Conservation (phyloP, 2,797 vertebrate species). For the Taenioides sp. region DNA sequence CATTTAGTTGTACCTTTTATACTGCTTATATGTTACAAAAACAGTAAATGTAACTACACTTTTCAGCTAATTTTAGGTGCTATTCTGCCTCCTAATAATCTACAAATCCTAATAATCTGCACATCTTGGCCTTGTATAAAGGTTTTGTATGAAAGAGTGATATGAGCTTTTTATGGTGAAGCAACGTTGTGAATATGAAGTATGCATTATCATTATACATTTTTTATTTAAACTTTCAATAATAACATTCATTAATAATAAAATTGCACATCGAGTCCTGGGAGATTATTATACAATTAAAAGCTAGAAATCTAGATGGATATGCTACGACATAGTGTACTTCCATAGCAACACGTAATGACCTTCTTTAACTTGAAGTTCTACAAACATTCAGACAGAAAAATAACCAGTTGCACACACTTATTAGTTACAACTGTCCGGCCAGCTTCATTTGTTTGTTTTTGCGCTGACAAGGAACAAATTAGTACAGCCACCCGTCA, state of each 20-base stretch:
- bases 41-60: neutral
- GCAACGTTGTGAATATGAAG: too few species aligned
- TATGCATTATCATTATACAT: too few species aligned
- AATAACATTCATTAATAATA: neutral
- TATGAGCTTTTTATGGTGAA: neutral
- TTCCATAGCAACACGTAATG: neutral
- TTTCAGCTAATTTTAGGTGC: neutral
- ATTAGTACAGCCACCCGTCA: conserved; percentile 52
- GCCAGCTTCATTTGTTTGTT: conserved; percentile 52
- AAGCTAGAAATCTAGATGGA: neutral
- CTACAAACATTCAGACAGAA: conserved; percentile 45
- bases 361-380: conserved; percentile 21
- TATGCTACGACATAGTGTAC: neutral
- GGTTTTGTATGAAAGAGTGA: neutral
- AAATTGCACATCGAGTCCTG: neutral
- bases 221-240: too few species aligned
- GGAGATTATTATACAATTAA: neutral
- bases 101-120: neutral
- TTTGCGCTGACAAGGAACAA: conserved; percentile 65
- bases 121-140: neutral
- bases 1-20: conserved; percentile 24
- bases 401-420: conserved; percentile 23
- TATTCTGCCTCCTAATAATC: too few species aligned
- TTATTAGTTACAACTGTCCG: conserved; percentile 53
- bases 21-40: conserved; percentile 4